These are phyloP conservation scores for Diadema setosum DNA, from an alignment of 35 echinoderm and acorn worm species.

Conservation along the genomic window DNA sequence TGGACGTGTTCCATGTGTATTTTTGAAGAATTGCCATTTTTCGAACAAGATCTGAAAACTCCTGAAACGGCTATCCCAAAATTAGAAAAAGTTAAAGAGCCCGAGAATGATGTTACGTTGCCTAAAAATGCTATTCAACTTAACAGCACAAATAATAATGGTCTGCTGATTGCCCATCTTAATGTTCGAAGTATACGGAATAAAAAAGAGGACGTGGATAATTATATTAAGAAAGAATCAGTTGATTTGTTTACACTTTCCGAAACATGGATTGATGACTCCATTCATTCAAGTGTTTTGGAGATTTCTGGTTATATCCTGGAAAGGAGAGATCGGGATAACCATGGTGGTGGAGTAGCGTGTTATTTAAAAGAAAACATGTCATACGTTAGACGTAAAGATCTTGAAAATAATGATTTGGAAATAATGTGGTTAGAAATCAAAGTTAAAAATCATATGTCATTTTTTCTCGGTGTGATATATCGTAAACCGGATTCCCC, in stretches of 20 bases:
- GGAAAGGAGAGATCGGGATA: neutral
- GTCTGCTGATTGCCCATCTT: neutral
- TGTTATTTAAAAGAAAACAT: neutral
- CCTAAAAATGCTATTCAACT: neutral
- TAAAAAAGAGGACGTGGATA: neutral
- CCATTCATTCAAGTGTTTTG: too few relatives aligned
- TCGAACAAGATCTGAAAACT: neutral
- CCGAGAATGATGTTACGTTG: neutral
- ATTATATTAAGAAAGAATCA: neutral
- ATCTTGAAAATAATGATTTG: neutral
- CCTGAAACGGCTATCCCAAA: neutral
- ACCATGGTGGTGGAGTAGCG: neutral
- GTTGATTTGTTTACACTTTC: conserved; percentile 4
- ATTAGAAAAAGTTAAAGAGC: neutral
- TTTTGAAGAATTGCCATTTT: conserved; percentile 11
- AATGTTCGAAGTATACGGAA: neutral
- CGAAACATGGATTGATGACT: too few relatives aligned
- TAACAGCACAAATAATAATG: neutral
- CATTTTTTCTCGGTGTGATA: neutral
- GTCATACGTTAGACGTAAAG: neutral
- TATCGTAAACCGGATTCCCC: conserved; percentile 2
- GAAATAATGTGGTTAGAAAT: neutral
- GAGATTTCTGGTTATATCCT: too few relatives aligned
- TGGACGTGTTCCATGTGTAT: neutral
- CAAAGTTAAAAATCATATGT: neutral